phyloP scores from a whole-genome alignment of 2,113 vertebrate genomes.

The Hiodon alosoides region DNA sequence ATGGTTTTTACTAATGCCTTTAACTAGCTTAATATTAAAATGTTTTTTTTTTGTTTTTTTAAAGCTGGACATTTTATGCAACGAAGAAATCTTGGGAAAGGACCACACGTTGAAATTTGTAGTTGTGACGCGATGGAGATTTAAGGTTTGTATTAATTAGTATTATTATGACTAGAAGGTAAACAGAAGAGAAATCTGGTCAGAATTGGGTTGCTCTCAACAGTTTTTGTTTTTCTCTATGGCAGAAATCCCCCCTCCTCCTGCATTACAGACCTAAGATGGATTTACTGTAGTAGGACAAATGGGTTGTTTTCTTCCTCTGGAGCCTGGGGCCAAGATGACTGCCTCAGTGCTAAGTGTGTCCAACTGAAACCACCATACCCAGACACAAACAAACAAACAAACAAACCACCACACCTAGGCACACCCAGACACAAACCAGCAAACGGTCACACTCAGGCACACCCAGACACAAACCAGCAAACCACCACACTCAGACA shows the following conservation, averaged over 20 bases:
- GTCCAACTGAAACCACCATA: constrained; percentile 17
- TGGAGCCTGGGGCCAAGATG: constrained; percentile 45
- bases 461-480: constrained; percentile 29
- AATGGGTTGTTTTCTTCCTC: constrained; percentile 43
- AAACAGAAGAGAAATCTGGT: background rate
- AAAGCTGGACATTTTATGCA: constrained; percentile 99
- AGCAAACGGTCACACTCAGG: constrained; percentile 39
- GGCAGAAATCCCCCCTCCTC: constrained; percentile 95
- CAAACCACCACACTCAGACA: constrained; percentile 27
- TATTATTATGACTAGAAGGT: background rate
- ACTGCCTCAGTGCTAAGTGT: background rate
- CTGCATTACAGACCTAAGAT: constrained; percentile 99
- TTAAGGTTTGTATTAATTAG: constrained; percentile 69
- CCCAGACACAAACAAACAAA: constrained; percentile 93
- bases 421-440: constrained; percentile 58
- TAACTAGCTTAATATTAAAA: too few species aligned
- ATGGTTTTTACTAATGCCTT: too few species aligned
- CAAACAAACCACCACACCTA: constrained; percentile 66
- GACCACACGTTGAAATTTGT: constrained; percentile 99
- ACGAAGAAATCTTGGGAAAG: constrained; percentile 97
- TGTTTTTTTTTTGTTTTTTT: constrained; percentile 31
- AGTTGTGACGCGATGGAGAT: constrained; percentile 98
- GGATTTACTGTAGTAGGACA: constrained; percentile 86
- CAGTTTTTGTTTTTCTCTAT: constrained; percentile 31
- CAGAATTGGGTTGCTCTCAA: background rate